Conservation (phyloP, 2,888 invertebrate species). For the Hypercompe scribonia region DNA sequence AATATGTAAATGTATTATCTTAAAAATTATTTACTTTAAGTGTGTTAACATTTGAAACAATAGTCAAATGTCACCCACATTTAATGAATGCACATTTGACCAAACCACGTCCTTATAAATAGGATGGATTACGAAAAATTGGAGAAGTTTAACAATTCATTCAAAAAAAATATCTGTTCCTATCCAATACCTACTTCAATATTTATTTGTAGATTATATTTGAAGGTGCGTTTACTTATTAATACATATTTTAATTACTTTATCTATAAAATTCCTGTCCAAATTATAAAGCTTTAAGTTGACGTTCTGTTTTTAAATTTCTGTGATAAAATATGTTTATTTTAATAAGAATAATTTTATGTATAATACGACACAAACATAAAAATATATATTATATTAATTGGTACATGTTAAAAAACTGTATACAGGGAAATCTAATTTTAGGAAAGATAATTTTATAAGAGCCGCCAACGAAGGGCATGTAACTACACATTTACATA, state of each 20-base stretch:
- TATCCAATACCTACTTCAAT: not conserved
- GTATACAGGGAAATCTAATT: not conserved
- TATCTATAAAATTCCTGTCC: not conserved
- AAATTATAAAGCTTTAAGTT: not conserved
- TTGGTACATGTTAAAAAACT: not conserved
- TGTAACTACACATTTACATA: constrained; percentile 48
- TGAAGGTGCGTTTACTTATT: not conserved
- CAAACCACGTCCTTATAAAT: not conserved
- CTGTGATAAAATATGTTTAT: not conserved
- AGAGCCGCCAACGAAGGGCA: constrained; percentile 32
- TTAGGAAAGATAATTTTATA: constrained; percentile 20
- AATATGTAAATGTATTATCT: not conserved
- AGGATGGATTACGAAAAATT: not conserved
- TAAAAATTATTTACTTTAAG: not conserved
- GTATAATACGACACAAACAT: no score
- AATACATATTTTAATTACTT: no score
- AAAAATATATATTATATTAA: not conserved
- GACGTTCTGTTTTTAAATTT: not conserved
- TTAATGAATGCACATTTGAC: not conserved
- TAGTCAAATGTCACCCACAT: not conserved
- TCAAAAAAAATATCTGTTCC: no score
- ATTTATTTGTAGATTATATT: not conserved
- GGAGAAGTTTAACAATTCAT: not conserved
- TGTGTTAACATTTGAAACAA: not conserved
- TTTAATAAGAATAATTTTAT: not conserved